Evolutionary conservation across 2,888 invertebrate genomes (phyloP).

Genomic region (Anthrax anthrax): DNA sequence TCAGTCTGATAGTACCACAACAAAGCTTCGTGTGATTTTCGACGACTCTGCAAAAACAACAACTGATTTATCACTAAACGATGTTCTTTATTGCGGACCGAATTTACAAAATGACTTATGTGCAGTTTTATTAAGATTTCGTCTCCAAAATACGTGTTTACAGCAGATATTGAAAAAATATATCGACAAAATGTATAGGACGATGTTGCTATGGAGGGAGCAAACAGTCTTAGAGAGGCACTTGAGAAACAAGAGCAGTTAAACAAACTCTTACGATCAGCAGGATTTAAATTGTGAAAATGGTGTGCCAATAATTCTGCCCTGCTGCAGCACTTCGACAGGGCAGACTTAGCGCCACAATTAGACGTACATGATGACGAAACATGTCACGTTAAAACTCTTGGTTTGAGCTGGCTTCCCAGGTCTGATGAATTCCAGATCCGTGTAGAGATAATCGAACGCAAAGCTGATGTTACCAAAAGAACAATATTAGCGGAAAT

Average conservation of each 20-base stretch:
- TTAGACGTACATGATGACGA: not conserved
- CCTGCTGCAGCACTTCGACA: not conserved
- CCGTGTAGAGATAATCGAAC: not conserved
- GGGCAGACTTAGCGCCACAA: not conserved
- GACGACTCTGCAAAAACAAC: constrained; percentile 7
- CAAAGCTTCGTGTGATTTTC: constrained; percentile 4
- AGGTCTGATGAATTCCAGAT: constrained; percentile 7
- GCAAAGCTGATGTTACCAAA: constrained; percentile 6
- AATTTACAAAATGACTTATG: constrained; percentile 9
- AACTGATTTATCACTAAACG: constrained; percentile 11
- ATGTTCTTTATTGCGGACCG: constrained; percentile 7
- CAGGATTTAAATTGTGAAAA: constrained; percentile 9
- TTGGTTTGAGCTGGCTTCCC: constrained; percentile 8
- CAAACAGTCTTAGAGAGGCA: not conserved
- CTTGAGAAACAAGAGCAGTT: constrained; percentile 6
- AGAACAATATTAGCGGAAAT: constrained; percentile 3
- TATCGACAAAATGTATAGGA: constrained; percentile 3
- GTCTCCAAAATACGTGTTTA: constrained; percentile 5
- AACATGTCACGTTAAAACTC: too few relatives aligned
- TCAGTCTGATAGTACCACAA: constrained; percentile 3
- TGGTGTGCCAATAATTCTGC: constrained; percentile 5
- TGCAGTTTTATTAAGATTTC: constrained; percentile 8
- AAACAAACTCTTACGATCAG: constrained; percentile 1
- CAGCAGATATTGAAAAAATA: constrained; percentile 10
- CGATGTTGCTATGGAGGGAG: constrained; percentile 7